Base-by-base conservation (phyloP, 2,797 vertebrate genomes). In the Helarctos malayanus region DNA sequence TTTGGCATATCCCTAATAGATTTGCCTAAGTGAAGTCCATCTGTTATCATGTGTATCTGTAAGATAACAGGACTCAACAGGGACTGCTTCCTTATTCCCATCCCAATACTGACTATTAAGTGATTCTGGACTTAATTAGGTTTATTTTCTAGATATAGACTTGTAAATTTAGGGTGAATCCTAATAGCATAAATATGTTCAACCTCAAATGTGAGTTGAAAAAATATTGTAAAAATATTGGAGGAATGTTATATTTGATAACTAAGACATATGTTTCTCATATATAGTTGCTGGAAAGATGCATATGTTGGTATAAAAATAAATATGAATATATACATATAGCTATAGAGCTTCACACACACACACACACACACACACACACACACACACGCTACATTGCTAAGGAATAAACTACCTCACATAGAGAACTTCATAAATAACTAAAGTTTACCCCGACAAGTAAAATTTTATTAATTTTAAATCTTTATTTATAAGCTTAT, bases 181-280 rank as follows among this genome's bases (percentile, higher is more conserved):
- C 21, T 88, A 81, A 85, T 29, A 80, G 7, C n/a, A 75, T 32
- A 87, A 89, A 49, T 80, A 57, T 38, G 3, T 56, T 88, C 47
- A 73, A 35, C 10, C 9, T 76, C 41, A 94, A 96, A 84, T 45
- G 4, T 52, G 52, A 79, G 27, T 79, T 63, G 78, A 41, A 69
- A 78, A 94, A 68, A 88, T 61, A 88, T 21, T 95, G 45, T 54
- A 35, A 41, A 95, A 95, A 92, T 90, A 54, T 12, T 75, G 38
- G 29, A 94, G 19, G 7, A 57, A 85, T 89, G 21, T 86, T 91
- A 65, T 29, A 81, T 7, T 97, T 90, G n/a, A 96, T 19, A 97
- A 52, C 5, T 69, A 41, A 69, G 52, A 76, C 59, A 54, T 69
- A 57, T 65, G 32, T 29, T 94, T 95, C 59, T 94, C 25, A 83